Evolutionary conservation across 1,140 invertebrate species (phyloP), one percentile per base, ranked within the genome.

Genomic region (Leucophenga varia): DNA sequence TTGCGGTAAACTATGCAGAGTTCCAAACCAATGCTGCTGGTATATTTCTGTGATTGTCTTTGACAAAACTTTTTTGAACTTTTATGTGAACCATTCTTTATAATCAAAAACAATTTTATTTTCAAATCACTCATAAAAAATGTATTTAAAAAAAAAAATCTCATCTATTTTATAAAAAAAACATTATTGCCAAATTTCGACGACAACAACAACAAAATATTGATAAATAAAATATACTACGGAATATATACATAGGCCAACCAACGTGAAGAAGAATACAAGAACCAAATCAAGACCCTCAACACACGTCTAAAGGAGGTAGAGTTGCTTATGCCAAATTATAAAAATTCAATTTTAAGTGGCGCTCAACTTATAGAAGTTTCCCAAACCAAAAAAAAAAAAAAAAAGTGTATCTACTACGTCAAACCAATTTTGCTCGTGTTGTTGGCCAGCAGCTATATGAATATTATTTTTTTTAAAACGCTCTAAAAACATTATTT

Each of bases 191-290:
- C 47, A 19, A 10, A 36, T n/a, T 32, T 42, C 47, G 20, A 31
- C 34, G 43, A 43, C 7, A 36, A n/a, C 38, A 19, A 18, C 14
- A 30, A 47, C 8, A 5, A 7, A 9, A 20, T 17, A 6, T 19
- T 39, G 37, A 39, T 7, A 7, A 39, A 36, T 36, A 18, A 32
- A 21, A 18, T 20, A 46, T 22, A 38, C 9, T 17, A 16, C 9
- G 36, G 8, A 30, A 35, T n/a, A n/a, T n/a, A 71, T 64, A 49
- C 47, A 60, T 72, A 97, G 95, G 93, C 95, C 81, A 97, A 96
- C 82, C 96, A 98, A 86, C 91, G 97, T 78, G 97, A 99, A 83
- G 97, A 99, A 84, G 95, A 97, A 79, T 99, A 98, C 86, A 98
- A 99, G 86, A 93, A 97, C 80, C 95, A 98, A 84, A 99, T 99